Evolutionary conservation across 2,113 vertebrate species (phyloP).

Genomic region (Tiliqua scincoides): DNA sequence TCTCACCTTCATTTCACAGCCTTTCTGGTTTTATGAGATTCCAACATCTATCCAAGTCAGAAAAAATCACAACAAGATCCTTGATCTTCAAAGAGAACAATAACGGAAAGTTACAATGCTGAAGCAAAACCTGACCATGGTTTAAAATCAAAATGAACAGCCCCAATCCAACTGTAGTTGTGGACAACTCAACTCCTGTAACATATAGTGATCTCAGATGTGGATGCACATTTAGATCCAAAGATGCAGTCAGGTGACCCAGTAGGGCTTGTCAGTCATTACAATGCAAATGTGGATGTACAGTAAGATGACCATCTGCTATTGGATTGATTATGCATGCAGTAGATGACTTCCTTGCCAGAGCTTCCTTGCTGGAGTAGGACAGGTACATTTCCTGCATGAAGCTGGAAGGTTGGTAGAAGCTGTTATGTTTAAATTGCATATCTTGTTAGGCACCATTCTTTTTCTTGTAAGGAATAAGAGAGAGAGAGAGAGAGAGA

Average conservation of each 20-base stretch:
- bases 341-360: not conserved
- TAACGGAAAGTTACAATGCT: slow-evolving; percentile 6
- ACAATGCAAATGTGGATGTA: not conserved
- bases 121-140: slow-evolving; percentile 23
- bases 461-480: slow-evolving; percentile 28
- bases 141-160: not conserved
- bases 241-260: not conserved
- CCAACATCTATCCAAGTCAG: not conserved
- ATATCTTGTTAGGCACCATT: slow-evolving; percentile 25
- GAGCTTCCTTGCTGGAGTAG: not conserved
- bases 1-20: not conserved
- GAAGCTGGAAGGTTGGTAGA: slow-evolving; percentile 34
- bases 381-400: not conserved
- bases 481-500: not conserved
- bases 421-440: slow-evolving; percentile 38
- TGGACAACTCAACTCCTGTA: not conserved
- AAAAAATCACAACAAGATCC: not conserved
- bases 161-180: not conserved
- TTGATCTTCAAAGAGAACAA: not conserved
- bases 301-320: too few relatives aligned
- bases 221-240: not conserved
- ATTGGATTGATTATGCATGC: slow-evolving; percentile 17
- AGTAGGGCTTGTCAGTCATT: not conserved
- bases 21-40: slow-evolving; percentile 12
- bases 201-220: not conserved